Percentiles rank a stretch among this genome's conserved stretches.
Conservation (phyloP, 23 tunicate genomes). For the Pegea sp. region DNA sequence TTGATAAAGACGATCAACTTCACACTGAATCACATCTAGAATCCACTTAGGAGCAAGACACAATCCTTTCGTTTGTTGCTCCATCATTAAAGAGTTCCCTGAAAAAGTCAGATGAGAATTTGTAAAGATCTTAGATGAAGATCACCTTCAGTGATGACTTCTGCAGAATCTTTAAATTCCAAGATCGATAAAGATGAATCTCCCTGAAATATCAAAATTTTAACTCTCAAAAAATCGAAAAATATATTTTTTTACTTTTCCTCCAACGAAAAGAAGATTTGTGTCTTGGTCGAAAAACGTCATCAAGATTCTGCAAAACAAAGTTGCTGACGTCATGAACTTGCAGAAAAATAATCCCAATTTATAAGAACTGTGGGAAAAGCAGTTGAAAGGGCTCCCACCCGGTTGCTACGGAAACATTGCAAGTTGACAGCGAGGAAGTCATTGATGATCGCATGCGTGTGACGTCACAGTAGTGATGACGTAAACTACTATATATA, state of each 20-base stretch:
- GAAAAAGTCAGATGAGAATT: background rate
- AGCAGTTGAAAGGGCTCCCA: background rate
- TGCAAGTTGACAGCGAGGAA: too few species aligned
- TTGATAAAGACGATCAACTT: conserved; percentile 47
- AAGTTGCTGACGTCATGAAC: background rate
- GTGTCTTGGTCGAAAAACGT: conserved; percentile 70
- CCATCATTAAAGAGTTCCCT: conserved; percentile 34
- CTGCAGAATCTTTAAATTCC: conserved; percentile 15
- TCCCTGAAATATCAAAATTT: conserved; percentile 14
- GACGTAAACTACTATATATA: conserved; percentile 2
- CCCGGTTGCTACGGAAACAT: too few species aligned
- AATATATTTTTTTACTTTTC: conserved; percentile 27
- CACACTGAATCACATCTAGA: conserved; percentile 52
- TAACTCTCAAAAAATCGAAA: conserved; percentile 2
- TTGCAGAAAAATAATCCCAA: too few species aligned
- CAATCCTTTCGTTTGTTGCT: conserved; percentile 89
- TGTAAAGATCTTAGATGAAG: background rate
- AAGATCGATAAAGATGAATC: conserved; percentile 22
- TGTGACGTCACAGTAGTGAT: too few species aligned
- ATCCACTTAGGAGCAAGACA: conserved; percentile 27
- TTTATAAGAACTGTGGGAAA: background rate
- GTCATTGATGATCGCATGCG: too few species aligned
- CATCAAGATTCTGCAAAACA: conserved; percentile 48
- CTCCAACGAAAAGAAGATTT: conserved; percentile 31
- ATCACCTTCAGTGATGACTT: conserved; percentile 24